phyloP scores from a whole-genome alignment of 2,113 vertebrate species.

The Hypanus sabinus region DNA sequence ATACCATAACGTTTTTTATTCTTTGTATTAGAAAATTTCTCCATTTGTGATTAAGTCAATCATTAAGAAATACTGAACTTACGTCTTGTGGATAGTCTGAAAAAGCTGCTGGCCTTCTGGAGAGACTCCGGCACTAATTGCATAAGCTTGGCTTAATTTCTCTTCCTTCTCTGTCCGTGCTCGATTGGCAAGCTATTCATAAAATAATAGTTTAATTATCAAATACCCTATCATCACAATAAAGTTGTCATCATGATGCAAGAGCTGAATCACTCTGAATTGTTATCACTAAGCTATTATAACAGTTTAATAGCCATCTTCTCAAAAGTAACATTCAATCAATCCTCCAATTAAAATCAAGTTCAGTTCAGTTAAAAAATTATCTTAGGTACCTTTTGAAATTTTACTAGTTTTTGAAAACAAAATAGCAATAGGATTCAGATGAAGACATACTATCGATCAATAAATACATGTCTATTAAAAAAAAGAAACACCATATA shows the following conservation, averaged over 20 bases:
- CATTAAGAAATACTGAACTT: conserved; percentile 49
- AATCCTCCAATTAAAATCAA: background rate
- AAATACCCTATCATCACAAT: too few relatives aligned
- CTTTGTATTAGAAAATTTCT: background rate
- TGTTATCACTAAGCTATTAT: background rate
- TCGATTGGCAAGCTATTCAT: conserved; percentile 85
- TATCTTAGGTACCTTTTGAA: background rate
- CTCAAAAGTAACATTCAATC: background rate
- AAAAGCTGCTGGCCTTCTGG: conserved; percentile 98
- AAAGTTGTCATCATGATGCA: background rate
- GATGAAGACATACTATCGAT: too few relatives aligned
- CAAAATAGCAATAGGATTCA: background rate
- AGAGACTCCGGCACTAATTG: conserved; percentile 97
- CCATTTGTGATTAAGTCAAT: background rate
- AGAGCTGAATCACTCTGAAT: background rate
- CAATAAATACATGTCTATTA: too few relatives aligned
- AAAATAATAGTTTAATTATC: conserved; percentile 11
- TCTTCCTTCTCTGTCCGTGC: conserved; percentile 96
- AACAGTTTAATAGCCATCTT: background rate
- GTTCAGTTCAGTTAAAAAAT: background rate
- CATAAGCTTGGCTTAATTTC: conserved; percentile 99
- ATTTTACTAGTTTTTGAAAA: background rate
- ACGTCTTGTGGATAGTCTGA: conserved; percentile 99
- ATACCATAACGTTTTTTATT: background rate
- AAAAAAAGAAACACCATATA: too few relatives aligned